phyloP scores from a whole-genome alignment of 2,113 vertebrate genomes.

The Aplodontia rufa region DNA sequence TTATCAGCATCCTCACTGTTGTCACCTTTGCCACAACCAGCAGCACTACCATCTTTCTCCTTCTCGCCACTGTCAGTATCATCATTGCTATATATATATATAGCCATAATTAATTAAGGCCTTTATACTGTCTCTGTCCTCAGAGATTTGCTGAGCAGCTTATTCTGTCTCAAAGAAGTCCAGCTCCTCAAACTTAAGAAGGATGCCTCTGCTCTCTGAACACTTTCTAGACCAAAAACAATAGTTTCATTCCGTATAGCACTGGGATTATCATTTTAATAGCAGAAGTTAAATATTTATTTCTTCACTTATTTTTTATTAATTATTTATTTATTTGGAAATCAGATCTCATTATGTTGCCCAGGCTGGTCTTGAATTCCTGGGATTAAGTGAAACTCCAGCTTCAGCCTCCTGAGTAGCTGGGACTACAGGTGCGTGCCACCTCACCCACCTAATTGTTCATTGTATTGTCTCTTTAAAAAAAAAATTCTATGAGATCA shows the following conservation, averaged over 20 bases:
- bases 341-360: neutral
- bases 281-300: neutral
- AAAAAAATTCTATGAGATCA: slow-evolving; percentile 23
- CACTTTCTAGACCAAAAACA: neutral
- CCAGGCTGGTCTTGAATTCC: neutral
- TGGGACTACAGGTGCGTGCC: neutral
- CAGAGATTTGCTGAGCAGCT: neutral
- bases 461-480: neutral
- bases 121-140: neutral
- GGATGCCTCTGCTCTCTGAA: neutral
- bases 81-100: neutral
- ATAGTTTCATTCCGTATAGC: neutral
- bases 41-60: accelerated
- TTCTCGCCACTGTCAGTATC: neutral
- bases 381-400: neutral
- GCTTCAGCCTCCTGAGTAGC: neutral
- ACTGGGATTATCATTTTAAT: neutral
- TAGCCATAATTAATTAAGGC: neutral
- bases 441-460: neutral
- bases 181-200: neutral
- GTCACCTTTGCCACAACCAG: too few relatives aligned
- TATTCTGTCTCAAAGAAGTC: neutral
- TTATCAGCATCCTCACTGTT: too few relatives aligned
- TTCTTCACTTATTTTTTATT: neutral
- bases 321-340: neutral